phyloP scores from a whole-genome alignment of 2,113 vertebrate species.

The Amazona guildingii region DNA sequence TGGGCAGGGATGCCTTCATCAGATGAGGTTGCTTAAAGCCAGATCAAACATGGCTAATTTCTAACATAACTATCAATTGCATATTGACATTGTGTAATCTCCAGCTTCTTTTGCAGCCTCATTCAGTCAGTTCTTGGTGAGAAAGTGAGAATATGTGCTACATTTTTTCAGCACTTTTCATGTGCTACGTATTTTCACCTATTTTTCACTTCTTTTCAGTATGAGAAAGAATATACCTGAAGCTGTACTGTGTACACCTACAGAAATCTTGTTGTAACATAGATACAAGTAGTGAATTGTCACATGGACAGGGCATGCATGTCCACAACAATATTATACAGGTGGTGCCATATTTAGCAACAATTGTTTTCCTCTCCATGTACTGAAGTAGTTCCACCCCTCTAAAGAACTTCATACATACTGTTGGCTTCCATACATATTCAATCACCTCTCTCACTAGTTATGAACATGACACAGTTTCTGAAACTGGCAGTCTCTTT shows the following conservation, averaged over 20 bases:
- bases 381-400: neutral
- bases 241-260: neutral
- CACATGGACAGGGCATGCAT: neutral
- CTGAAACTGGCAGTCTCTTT: neutral
- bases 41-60: neutral
- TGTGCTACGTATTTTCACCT: neutral
- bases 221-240: neutral
- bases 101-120: neutral
- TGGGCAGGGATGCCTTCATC: neutral
- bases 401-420: neutral
- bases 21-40: neutral
- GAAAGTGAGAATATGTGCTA: neutral
- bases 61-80: neutral
- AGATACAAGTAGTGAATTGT: neutral
- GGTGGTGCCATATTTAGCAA: neutral
- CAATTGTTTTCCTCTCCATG: neutral
- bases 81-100: neutral
- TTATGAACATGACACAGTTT: neutral
- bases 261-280: neutral
- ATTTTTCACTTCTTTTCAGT: neutral
- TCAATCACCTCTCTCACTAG: neutral
- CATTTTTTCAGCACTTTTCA: neutral
- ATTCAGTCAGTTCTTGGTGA: neutral
- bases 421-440: neutral
- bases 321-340: neutral